Evolutionary conservation across 1,140 invertebrate species (phyloP), one percentile per base, ranked within the genome.

Genomic region (Hypothenemus hampei): DNA sequence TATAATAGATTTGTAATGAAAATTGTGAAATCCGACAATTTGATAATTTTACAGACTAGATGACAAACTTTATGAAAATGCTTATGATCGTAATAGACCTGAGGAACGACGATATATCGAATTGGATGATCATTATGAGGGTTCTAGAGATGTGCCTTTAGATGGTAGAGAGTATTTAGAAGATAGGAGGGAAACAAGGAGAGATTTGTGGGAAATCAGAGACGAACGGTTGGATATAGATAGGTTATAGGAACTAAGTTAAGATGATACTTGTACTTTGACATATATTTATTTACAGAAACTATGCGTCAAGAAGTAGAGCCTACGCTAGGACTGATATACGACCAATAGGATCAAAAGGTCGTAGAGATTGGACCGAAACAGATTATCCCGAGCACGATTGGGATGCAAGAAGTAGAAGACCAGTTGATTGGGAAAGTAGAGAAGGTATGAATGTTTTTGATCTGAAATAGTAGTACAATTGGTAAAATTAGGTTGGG

Each of bases 401-500:
- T n/a, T 70, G 67, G 67, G 65, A 69, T 48, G 46, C 29, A 13
- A 47, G 62, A 35, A 51, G 46, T 6, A 53, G 66, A 41, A 39
- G 65, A 31, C 64, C 65, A 7, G 29, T 67, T 1, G 69, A 71
- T 18, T 70, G 68, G 68, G 66, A 69, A 65, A 67, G 65, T 69
- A 23, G 67, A 24, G 63, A 64, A 44, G 57, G 43, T 45, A 46
- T 13, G 35, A 15, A 15, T 8, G 8, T 16, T 2, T 37, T 37
- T 37, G 15, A 16, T 8, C 11, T 7, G 8, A 15, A 16, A 15
- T 37, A 15, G 35, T n/a, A 37, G 35, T 37, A n/a, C 26, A 29
- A 7, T 29, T n/a, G 26, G 26, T 6, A 29, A 11, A 43, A 43
- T 43, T 15, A 48, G 45, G 44, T 26, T 63, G 61, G 58, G 61